These are phyloP conservation scores for Poecilobothrus nobilitatus DNA, from an alignment of 2,888 invertebrate species.

Conservation along the genomic window DNA sequence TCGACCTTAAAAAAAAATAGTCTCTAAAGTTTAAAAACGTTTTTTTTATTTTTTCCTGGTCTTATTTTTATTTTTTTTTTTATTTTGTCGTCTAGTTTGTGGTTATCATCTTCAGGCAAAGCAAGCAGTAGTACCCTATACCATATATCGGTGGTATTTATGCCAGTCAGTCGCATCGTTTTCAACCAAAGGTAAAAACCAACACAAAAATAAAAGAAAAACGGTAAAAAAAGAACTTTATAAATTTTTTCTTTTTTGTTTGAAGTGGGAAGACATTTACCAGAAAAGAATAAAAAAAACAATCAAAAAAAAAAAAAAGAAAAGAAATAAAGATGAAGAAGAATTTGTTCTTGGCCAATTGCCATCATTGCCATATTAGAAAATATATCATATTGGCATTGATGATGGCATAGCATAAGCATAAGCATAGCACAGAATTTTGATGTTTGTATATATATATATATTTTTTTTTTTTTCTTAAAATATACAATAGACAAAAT, in stretches of 20 bases:
- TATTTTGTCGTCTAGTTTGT: neutral
- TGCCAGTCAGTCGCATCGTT: neutral
- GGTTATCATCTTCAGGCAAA: neutral
- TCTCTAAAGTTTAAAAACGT: neutral
- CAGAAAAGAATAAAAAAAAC: neutral
- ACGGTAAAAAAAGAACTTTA: too few relatives aligned
- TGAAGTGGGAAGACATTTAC: too few relatives aligned
- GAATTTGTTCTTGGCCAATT: constrained; percentile 4
- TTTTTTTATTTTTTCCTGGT: neutral
- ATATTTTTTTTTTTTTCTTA: too few relatives aligned
- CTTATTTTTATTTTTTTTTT: neutral
- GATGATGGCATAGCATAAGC: neutral
- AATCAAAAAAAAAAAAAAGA: neutral
- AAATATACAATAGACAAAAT: neutral
- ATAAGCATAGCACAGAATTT: too few relatives aligned
- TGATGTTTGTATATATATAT: too few relatives aligned
- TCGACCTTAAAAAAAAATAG: neutral
- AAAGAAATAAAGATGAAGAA: neutral
- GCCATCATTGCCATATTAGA: constrained; percentile 1
- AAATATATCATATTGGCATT: neutral
- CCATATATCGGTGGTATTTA: neutral
- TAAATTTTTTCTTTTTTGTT: too few relatives aligned
- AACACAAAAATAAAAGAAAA: too few relatives aligned
- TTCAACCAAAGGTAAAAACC: neutral
- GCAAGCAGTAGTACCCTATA: neutral